Percentiles rank a stretch among this genome's conserved stretches.
These are phyloP conservation scores for Cheirogaleus major DNA, from an alignment of 2,797 vertebrate genomes.

Conservation along the genomic window DNA sequence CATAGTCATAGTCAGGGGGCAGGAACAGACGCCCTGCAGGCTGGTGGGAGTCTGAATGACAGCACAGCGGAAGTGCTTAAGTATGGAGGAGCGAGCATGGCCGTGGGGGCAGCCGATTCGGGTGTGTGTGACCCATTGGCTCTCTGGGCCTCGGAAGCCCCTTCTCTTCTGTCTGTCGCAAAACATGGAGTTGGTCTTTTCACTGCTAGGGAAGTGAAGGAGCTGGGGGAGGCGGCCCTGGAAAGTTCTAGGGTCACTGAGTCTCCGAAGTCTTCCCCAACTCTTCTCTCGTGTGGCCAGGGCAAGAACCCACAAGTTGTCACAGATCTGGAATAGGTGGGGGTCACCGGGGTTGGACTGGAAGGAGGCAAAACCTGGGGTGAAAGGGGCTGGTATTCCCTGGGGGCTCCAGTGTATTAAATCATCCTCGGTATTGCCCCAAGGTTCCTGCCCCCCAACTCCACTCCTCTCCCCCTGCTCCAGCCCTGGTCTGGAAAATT, in stretches of 20 bases:
- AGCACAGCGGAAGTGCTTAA: not conserved
- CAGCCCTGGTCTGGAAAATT: not conserved
- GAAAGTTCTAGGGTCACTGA: not conserved
- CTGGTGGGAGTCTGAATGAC: not conserved
- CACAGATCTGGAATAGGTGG: not conserved
- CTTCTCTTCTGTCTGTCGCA: not conserved
- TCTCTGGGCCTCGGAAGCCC: not conserved
- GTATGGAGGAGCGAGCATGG: not conserved
- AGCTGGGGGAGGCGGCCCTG: not conserved
- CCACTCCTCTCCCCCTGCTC: too few relatives aligned
- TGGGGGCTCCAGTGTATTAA: too few relatives aligned
- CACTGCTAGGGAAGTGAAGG: not conserved
- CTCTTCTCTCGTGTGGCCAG: not conserved
- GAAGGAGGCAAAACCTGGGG: not conserved
- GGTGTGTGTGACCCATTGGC: not conserved
- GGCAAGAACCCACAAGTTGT: not conserved
- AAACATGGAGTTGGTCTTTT: not conserved
- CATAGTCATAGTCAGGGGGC: slow-evolving; percentile 35
- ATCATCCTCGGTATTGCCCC: not conserved
- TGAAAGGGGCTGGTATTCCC: not conserved
- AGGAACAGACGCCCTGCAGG: not conserved
- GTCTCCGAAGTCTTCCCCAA: not conserved
- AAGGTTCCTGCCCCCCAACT: not conserved
- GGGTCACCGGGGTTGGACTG: not conserved
- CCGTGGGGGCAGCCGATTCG: not conserved